Evolutionary conservation across 2,797 vertebrate genomes (phyloP), one percentile per base, ranked within the genome.

Genomic region (Channallabes apus): DNA sequence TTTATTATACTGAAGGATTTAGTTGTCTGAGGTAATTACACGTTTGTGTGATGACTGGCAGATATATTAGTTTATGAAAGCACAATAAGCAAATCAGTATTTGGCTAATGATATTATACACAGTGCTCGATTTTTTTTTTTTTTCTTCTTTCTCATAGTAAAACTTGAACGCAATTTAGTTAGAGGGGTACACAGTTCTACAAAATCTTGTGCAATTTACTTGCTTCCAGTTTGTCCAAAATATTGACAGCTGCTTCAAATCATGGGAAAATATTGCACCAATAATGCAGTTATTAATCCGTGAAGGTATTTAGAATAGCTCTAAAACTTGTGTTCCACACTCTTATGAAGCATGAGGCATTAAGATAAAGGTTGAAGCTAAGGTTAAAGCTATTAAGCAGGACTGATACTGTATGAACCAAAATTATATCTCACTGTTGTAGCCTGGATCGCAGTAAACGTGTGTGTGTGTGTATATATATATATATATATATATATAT

Each of bases 1-100:
- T 79, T 62, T 79, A 41, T 80, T 29, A 51, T 51, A 29, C 38
- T 68, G 64, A 80, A 80, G 3, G 38, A 80, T 62, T 64, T 22
- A 68, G 46, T 22, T 35, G 64, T 81, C 27, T 32, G 18, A 32
- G 38, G 80, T 81, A 32, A 14, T 56, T 54, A 29, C 27, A 22
- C 65, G 38, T 68, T 56, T 68, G 6, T 68, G 64, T 81, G 46
- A 68, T 62, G 35, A 46, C 59, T 46, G 61, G 14, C 24, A n/a
- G 41, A 68, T 67, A 81, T 61, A n/a, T 61, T 79, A 6, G 12
- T 1, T 38, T 7, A 17, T 38, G 32, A 61, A 59, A 59, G 56
- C 20, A 17, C 22, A 79, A 41, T 79, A 24, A 35, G 17, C 15
- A 56, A 54, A 11, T 6, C 29, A 38, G 12, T 27, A 61, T 80